Percentiles rank a stretch among this genome's conserved stretches.
phyloP scores from a whole-genome alignment of 2,888 invertebrate species.

The Parnassius apollo region DNA sequence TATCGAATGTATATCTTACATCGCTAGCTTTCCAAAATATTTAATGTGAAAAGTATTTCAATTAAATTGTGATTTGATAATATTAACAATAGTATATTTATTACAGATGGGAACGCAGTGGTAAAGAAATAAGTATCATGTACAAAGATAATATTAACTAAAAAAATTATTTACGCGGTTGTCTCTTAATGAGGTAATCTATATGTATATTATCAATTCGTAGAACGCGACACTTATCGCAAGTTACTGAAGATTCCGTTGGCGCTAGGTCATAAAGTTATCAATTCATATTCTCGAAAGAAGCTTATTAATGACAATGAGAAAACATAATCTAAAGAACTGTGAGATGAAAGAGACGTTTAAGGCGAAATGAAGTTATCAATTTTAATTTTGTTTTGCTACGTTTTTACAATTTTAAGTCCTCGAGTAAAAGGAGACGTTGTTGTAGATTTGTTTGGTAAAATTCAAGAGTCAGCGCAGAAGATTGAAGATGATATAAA shows the following conservation, averaged over 20 bases:
- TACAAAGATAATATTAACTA: slow-evolving; percentile 8
- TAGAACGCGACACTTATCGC: slow-evolving; percentile 22
- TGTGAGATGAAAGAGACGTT: slow-evolving; percentile 25
- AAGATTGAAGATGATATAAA: slow-evolving; percentile 43
- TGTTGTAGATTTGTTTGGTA: slow-evolving; percentile 41
- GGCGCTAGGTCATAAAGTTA: slow-evolving; percentile 26
- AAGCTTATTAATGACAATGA: slow-evolving; percentile 20
- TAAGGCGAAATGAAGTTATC: slow-evolving; percentile 44
- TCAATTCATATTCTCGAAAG: slow-evolving; percentile 22
- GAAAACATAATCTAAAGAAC: slow-evolving; percentile 22
- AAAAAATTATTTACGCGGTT: slow-evolving; percentile 10
- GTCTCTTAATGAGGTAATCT: slow-evolving; percentile 12
- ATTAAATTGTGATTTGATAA: neutral
- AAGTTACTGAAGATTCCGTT: slow-evolving; percentile 16
- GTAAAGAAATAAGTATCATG: slow-evolving; percentile 2
- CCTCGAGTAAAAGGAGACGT: slow-evolving; percentile 41
- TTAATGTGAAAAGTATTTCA: too few species aligned
- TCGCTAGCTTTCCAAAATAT: too few species aligned
- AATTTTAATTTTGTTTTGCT: slow-evolving; percentile 40
- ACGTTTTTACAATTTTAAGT: slow-evolving; percentile 38
- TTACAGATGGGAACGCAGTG: slow-evolving; percentile 19
- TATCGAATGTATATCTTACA: too few species aligned
- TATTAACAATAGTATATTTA: slow-evolving; percentile 11
- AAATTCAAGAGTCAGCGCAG: slow-evolving; percentile 38
- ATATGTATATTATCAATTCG: slow-evolving; percentile 21